These are phyloP conservation scores for Lasioglossum vierecki DNA, from an alignment of 2,888 invertebrate species.

Conservation along the genomic window DNA sequence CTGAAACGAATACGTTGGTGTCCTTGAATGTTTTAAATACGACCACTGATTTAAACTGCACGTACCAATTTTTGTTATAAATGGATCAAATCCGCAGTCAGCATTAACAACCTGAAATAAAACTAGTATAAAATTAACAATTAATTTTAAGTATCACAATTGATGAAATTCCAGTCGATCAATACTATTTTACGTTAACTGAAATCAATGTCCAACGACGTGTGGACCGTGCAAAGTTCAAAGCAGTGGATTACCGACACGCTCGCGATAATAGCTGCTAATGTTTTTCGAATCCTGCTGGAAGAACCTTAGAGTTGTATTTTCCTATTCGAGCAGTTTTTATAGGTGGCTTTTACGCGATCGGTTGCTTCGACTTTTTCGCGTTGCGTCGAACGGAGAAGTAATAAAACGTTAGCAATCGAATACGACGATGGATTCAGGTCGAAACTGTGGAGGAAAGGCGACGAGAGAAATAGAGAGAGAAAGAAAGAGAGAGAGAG, in stretches of 20 bases:
- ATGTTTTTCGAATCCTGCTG: conserved; percentile 11
- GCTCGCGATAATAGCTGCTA: not conserved
- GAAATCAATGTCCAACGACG: not conserved
- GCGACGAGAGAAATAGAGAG: conserved; percentile 9
- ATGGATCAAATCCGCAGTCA: too few species aligned
- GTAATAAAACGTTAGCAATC: conserved; percentile 60
- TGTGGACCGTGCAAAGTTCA: not conserved
- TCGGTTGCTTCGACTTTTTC: conserved; percentile 22
- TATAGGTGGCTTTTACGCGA: conserved; percentile 24
- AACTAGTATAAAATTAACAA: not conserved
- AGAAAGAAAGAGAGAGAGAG: not conserved
- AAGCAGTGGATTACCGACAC: not conserved
- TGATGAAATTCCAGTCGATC: not conserved
- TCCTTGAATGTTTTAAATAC: too few species aligned
- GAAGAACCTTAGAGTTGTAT: conserved; percentile 28
- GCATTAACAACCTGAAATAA: not conserved
- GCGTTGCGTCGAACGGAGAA: conserved; percentile 34
- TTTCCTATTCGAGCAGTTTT: conserved; percentile 38
- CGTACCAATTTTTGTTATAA: too few species aligned
- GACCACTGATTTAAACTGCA: too few species aligned
- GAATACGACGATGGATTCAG: conserved; percentile 51
- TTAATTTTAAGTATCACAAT: not conserved
- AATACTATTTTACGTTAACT: not conserved
- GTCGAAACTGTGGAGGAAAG: conserved; percentile 4
- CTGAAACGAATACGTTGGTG: too few species aligned